Conservation (phyloP, 2,113 vertebrate genomes). For the Antigone vipio region DNA sequence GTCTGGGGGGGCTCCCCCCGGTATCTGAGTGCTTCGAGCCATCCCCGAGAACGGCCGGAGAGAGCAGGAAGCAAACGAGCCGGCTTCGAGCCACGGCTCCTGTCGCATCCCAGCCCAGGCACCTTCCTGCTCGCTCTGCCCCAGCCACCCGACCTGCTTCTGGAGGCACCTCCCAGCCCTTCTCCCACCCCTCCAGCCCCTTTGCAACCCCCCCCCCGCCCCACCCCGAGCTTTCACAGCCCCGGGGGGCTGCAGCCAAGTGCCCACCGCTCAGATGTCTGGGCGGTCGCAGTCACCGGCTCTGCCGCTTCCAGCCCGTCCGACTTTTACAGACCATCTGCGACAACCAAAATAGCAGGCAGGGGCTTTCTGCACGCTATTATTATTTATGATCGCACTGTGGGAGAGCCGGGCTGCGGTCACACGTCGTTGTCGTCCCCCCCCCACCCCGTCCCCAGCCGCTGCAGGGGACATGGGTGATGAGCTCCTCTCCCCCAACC, state of each 20-base stretch:
- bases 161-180: neutral
- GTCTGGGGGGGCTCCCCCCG: neutral
- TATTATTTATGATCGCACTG: neutral
- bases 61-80: neutral
- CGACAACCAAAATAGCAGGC: neutral
- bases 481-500: neutral
- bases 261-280: neutral
- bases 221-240: neutral
- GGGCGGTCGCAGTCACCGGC: neutral
- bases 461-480: neutral
- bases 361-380: neutral
- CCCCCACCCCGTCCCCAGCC: accelerated
- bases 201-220: neutral
- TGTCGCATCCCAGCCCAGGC: neutral
- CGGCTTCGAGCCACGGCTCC: accelerated
- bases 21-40: accelerated
- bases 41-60: accelerated
- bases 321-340: neutral
- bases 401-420: neutral
- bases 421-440: accelerated
- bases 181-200: neutral
- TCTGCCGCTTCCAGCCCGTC: neutral
- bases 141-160: neutral
- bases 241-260: neutral
- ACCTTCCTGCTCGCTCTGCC: neutral